Evolutionary conservation across 2,113 vertebrate species (phyloP), one percentile per base, ranked within the genome.

Genomic region (Orthochromis malagaraziensis): DNA sequence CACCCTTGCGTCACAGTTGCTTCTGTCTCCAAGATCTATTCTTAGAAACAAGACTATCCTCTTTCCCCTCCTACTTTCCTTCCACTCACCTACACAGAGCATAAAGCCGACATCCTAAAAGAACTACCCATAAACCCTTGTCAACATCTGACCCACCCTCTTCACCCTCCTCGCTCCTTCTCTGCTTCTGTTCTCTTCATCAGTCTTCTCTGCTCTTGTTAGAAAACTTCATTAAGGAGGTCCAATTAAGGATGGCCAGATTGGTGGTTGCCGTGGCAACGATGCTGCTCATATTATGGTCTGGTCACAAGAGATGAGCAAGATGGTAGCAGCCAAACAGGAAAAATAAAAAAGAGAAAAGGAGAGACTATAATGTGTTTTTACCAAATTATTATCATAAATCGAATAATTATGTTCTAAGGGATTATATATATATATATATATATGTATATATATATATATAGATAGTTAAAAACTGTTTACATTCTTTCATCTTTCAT

Each of bases 21-120:
- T 93, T 93, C 82, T 55, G 68, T 94, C 89, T 93, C 65, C 49
- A 47, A 31, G 47, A 87, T 89, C 92, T 95, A 94, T 95, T 95
- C 86, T 96, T 95, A 89, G 94, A 90, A 93, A 89, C 83, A 33
- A 86, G 83, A 93, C 90, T 75, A 93, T 89, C 87, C 84, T 85
- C 79, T 84, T 35, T 38, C 38, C 17, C 29, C 79, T 73, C 29
- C 29, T 54, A 13, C 82, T 55, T 40, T 57, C 12, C 65, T 9
- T n/a, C 42, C n/a, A 73, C 38, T 73, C 40, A 73, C 68, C 68
- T 73, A 73, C 68, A 26, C 47, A 21, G 60, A 31, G 26, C 63
- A 79, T 35, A 2, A 24, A 16, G 38, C 38, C 9, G 51, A 88
- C 84, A 73, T 83, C 82, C 63, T 19, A n/a, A 3, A 7, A 73